Percentiles rank a stretch among this genome's conserved stretches.
Evolutionary conservation across 2,113 vertebrate genomes (phyloP).

Genomic region (Elephantulus edwardii): DNA sequence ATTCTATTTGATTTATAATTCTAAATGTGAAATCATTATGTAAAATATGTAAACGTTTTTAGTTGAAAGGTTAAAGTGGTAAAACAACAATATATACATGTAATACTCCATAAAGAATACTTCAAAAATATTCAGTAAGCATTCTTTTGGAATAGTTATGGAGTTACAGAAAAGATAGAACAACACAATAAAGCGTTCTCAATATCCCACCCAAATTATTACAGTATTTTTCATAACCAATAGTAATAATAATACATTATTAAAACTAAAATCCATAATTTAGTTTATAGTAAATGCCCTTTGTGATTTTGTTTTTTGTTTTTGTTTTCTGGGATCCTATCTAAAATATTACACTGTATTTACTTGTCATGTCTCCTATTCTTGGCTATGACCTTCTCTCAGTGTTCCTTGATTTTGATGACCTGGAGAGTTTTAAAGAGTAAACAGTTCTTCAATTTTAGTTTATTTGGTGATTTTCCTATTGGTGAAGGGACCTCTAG

Average conservation of each 20-base stretch:
- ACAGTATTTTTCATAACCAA: background rate
- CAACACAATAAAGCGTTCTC: background rate
- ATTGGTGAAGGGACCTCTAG: no score
- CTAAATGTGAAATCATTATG: slow-evolving; percentile 3
- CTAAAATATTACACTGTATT: background rate
- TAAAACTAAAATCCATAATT: background rate
- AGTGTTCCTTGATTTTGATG: background rate
- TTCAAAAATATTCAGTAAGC: background rate
- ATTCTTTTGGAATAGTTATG: slow-evolving; percentile 29
- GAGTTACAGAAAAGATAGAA: background rate
- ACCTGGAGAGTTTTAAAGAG: background rate
- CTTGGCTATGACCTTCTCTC: background rate
- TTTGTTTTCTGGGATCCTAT: background rate
- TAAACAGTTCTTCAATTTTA: background rate
- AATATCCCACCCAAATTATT: background rate
- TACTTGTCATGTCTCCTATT: background rate
- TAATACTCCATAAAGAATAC: slow-evolving; percentile 29
- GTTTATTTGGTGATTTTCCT: background rate
- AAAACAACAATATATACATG: slow-evolving; percentile 52
- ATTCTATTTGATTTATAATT: slow-evolving; percentile 42
- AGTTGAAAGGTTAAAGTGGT: background rate
- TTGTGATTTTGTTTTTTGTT: background rate
- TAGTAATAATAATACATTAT: background rate
- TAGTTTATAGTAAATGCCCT: background rate
- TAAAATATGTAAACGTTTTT: slow-evolving; percentile 37